Percentiles rank a stretch among this genome's conserved stretches.
phyloP scores from a whole-genome alignment of 2,888 invertebrate genomes.

The Amiota mariae region DNA sequence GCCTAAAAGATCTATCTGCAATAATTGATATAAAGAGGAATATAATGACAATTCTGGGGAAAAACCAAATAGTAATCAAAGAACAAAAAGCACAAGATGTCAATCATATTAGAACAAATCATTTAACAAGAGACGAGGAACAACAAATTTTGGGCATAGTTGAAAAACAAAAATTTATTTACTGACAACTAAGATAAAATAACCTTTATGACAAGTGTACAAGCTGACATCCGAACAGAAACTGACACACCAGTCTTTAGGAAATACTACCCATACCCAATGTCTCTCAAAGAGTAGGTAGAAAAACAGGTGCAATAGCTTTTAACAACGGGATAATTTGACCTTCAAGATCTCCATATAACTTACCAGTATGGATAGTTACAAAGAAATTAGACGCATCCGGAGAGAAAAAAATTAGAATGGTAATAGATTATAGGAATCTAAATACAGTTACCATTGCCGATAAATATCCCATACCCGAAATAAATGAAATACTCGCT shows the following conservation, averaged over 20 bases:
- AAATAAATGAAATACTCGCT: slow-evolving; percentile 13
- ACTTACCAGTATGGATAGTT: too few relatives aligned
- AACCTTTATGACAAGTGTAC: neutral
- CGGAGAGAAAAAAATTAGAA: too few relatives aligned
- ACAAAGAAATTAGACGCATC: too few relatives aligned
- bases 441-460: slow-evolving; percentile 20
- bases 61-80: neutral
- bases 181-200: neutral
- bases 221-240: neutral
- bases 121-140: too few relatives aligned
- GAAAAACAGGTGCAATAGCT: too few relatives aligned
- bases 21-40: neutral
- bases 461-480: slow-evolving; percentile 26
- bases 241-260: too few relatives aligned
- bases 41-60: neutral
- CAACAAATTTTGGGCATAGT: too few relatives aligned
- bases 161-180: neutral
- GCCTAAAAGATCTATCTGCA: too few relatives aligned
- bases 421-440: too few relatives aligned
- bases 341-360: neutral
- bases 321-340: neutral
- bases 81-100: neutral
- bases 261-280: neutral
- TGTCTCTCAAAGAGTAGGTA: neutral
- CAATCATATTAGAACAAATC: neutral